These are phyloP conservation scores for Operophtera brumata DNA, from an alignment of 2,888 invertebrate species.

Conservation along the genomic window DNA sequence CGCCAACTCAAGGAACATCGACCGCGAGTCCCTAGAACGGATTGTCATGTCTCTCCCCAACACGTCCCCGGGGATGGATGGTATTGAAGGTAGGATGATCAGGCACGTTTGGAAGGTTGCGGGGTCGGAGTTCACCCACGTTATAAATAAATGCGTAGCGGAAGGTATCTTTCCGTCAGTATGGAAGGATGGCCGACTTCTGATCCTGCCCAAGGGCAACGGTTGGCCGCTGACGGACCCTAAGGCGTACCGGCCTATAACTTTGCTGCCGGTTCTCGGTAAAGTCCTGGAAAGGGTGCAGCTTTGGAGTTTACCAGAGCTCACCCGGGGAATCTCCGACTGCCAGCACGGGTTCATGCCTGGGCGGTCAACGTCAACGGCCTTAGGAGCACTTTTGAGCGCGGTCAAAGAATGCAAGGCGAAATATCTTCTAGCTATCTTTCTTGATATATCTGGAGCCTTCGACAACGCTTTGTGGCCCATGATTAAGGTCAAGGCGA, in stretches of 20 bases:
- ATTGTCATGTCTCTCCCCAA: neutral
- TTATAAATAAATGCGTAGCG: neutral
- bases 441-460: slow-evolving; percentile 41
- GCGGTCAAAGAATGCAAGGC: neutral
- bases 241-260: slow-evolving; percentile 37
- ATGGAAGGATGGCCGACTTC: neutral
- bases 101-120: neutral
- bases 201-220: neutral
- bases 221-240: neutral
- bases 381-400: slow-evolving; percentile 17
- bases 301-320: neutral
- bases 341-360: slow-evolving; percentile 42
- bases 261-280: slow-evolving; percentile 38
- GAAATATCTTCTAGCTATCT: slow-evolving; percentile 34
- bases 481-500: slow-evolving; percentile 39
- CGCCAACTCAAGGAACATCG: neutral
- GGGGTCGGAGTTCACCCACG: neutral
- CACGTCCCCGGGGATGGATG: neutral
- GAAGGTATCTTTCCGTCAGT: neutral
- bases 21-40: neutral
- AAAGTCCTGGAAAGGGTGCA: slow-evolving; percentile 29
- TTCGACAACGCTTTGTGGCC: slow-evolving; percentile 43
- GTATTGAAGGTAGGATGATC: neutral
- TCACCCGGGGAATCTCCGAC: slow-evolving; percentile 12
- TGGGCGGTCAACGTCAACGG: slow-evolving; percentile 37